Evolutionary conservation across 2,888 invertebrate species (phyloP).

Genomic region (Tenthredo amoena): DNA sequence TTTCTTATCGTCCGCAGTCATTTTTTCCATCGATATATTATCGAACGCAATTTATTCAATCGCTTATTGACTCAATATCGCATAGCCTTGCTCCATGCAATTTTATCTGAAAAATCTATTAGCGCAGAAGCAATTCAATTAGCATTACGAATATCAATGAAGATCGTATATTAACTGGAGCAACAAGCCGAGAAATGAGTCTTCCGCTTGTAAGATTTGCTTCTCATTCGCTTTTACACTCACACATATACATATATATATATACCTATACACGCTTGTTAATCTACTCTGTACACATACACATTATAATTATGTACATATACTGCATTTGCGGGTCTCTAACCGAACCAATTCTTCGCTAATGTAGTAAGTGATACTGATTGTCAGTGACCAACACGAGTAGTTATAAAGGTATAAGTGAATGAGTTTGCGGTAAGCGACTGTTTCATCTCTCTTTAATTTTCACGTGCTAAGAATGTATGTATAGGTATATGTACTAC

Average conservation of each 20-base stretch:
- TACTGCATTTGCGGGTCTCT: neutral
- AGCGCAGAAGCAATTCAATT: neutral
- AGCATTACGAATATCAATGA: constrained; percentile 66
- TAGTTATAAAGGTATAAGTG: neutral
- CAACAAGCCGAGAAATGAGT: constrained; percentile 66
- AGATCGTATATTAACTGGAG: constrained; percentile 64
- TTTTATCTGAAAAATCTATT: neutral
- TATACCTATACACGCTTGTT: neutral
- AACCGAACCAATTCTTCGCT: neutral
- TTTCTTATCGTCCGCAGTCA: neutral
- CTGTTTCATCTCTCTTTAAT: constrained; percentile 24
- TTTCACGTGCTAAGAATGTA: neutral
- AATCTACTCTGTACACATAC: neutral
- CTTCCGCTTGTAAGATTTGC: constrained; percentile 58
- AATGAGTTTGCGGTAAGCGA: constrained; percentile 6
- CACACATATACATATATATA: neutral
- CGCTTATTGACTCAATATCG: neutral
- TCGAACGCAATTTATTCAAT: neutral
- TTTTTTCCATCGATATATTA: neutral
- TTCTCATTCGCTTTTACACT: neutral
- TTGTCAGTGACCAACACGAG: neutral
- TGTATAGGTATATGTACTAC: neutral
- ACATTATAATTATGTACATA: neutral
- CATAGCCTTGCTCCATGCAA: neutral
- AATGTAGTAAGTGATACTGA: neutral